These are phyloP conservation scores for Graptemys geographica DNA, from an alignment of 2,797 vertebrate species.

Conservation along the genomic window DNA sequence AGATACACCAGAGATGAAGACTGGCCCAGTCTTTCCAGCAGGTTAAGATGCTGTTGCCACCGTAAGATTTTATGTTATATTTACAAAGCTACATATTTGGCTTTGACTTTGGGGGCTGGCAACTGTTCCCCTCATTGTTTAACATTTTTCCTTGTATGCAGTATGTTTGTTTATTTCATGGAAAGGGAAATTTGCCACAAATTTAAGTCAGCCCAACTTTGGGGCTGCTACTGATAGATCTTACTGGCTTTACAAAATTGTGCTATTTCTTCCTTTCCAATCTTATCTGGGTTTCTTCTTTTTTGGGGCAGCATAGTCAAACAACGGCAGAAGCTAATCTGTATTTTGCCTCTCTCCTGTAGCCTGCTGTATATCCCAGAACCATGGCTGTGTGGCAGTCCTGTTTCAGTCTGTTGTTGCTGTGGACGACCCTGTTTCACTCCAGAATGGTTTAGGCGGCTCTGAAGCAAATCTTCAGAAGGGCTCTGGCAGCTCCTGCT, in stretches of 20 bases:
- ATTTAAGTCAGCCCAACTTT: background rate
- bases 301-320: background rate
- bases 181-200: background rate
- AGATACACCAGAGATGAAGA: background rate
- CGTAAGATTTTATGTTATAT: background rate
- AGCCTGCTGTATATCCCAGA: accelerated
- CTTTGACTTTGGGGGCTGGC: background rate
- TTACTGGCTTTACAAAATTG: accelerated
- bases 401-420: background rate
- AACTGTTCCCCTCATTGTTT: background rate
- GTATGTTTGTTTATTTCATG: background rate
- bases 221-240: background rate
- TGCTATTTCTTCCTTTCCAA: background rate
- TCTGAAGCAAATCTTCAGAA: background rate
- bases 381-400: background rate
- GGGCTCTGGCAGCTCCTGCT: background rate
- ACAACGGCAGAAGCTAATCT: background rate
- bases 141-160: background rate
- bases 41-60: background rate
- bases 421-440: background rate
- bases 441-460: background rate
- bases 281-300: background rate
- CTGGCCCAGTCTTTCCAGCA: background rate
- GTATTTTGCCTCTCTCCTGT: background rate
- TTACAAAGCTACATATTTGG: background rate